These are phyloP conservation scores for Trissoscelio sp. DNA, from an alignment of 2,888 invertebrate genomes.

Conservation along the genomic window DNA sequence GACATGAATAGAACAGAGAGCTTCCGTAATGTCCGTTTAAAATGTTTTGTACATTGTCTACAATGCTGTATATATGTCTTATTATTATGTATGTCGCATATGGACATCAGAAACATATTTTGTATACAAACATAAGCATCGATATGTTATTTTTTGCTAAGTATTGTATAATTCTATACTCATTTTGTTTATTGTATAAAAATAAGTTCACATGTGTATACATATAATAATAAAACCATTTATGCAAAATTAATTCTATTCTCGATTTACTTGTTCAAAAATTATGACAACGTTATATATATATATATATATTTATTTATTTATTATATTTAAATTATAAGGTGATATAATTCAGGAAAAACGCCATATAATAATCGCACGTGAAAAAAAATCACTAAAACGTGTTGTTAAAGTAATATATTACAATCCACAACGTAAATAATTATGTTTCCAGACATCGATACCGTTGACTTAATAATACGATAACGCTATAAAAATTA, in stretches of 20 bases:
- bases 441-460: neutral
- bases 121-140: conserved; percentile 1
- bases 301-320: neutral
- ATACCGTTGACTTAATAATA: neutral
- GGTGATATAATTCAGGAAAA: neutral
- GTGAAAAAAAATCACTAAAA: neutral
- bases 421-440: neutral
- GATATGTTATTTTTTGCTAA: conserved; percentile 3
- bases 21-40: conserved; percentile 2
- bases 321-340: neutral
- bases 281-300: too few species aligned
- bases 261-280: too few species aligned
- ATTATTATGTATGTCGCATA: neutral
- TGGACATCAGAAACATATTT: neutral
- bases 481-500: neutral
- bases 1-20: neutral
- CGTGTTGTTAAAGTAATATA: neutral
- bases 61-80: neutral
- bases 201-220: neutral
- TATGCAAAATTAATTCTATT: neutral
- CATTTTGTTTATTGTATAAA: neutral
- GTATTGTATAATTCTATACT: neutral
- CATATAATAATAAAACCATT: neutral
- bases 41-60: conserved; percentile 4
- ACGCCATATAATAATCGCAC: neutral